These are phyloP conservation scores for Microctenopoma stevenorrisi DNA, from an alignment of 2,797 vertebrate genomes.

Conservation along the genomic window DNA sequence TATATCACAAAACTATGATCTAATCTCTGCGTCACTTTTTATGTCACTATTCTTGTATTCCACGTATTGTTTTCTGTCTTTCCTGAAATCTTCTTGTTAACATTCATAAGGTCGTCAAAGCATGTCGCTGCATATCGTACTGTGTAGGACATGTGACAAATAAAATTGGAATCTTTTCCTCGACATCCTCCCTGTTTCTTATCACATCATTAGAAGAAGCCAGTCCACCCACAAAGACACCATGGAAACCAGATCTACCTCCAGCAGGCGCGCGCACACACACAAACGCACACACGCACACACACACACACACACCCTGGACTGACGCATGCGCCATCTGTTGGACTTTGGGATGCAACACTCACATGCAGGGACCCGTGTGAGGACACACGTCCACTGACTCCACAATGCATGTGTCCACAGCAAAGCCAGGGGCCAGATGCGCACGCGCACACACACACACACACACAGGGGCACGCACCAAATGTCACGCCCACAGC, in stretches of 20 bases:
- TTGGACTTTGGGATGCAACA: constrained; percentile 60
- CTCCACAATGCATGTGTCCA: constrained; percentile 33
- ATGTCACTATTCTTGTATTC: too few species aligned
- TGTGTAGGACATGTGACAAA: too few species aligned
- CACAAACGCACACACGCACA: constrained; percentile 38
- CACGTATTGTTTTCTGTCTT: too few species aligned
- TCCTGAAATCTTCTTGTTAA: too few species aligned
- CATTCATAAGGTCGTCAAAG: too few species aligned
- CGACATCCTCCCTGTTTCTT: constrained; percentile 29
- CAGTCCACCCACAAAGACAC: constrained; percentile 61
- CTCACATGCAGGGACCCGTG: constrained; percentile 59
- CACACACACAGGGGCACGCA: constrained; percentile 16
- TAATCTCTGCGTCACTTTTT: too few species aligned
- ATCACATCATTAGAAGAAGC: constrained; percentile 51
- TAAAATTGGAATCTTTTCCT: not conserved
- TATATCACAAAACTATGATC: too few species aligned
- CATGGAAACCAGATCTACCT: constrained; percentile 70
- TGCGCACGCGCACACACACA: constrained; percentile 14
- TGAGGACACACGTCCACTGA: constrained; percentile 45
- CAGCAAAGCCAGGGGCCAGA: constrained; percentile 20
- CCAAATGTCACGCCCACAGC: constrained; percentile 19
- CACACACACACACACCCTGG: constrained; percentile 25
- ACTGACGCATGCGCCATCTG: constrained; percentile 47
- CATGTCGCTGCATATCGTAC: too few species aligned
- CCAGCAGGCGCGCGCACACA: constrained; percentile 34